These are phyloP conservation scores for Noctilio leporinus DNA, from an alignment of 2,113 vertebrate species.

Conservation along the genomic window DNA sequence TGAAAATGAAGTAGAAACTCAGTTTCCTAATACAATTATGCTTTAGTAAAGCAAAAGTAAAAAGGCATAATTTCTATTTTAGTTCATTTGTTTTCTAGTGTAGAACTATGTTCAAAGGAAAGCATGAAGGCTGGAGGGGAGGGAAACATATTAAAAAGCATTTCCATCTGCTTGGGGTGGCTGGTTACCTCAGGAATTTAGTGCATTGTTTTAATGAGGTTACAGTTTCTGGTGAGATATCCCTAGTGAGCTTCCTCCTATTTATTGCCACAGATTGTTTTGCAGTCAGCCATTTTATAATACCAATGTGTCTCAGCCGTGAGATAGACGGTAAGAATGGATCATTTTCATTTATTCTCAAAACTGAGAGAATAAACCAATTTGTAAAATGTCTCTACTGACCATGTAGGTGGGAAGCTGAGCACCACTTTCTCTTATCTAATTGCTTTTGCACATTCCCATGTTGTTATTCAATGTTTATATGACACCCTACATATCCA, in stretches of 20 bases:
- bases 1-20: conserved; percentile 5
- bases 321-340: background rate
- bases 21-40: background rate
- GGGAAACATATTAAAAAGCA: background rate
- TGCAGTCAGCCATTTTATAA: background rate
- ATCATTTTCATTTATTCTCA: background rate
- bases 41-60: background rate
- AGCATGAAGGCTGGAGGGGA: background rate
- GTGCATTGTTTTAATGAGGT: background rate
- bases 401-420: background rate
- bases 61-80: background rate
- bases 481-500: background rate
- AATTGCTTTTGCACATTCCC: background rate
- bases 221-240: background rate
- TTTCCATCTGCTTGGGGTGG: background rate
- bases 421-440: background rate
- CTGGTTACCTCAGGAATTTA: background rate
- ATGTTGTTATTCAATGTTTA: background rate
- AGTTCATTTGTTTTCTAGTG: background rate
- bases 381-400: background rate
- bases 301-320: background rate
- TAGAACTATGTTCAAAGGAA: background rate
- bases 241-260: background rate
- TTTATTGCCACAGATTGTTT: background rate
- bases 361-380: background rate